These are phyloP conservation scores for Prunella strophiata DNA, from an alignment of 2,797 vertebrate species.

Conservation along the genomic window DNA sequence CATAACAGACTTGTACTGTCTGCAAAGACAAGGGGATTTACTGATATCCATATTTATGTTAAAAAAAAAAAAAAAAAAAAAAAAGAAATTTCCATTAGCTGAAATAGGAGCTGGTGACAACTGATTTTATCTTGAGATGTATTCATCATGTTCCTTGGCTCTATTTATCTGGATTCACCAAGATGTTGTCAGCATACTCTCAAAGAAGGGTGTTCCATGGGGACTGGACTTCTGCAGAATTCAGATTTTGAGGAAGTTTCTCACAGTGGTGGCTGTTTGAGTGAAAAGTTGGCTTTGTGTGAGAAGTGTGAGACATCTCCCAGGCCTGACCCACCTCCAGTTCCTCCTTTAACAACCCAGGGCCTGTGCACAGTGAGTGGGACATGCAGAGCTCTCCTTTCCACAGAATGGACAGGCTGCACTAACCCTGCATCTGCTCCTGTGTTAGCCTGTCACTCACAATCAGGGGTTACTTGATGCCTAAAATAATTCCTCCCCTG, in stretches of 20 bases:
- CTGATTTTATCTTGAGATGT: not conserved
- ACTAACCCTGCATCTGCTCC: conserved; percentile 66
- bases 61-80: not conserved
- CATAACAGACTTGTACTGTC: not conserved
- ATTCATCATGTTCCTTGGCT: not conserved
- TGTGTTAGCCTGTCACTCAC: conserved; percentile 64
- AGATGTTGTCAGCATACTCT: not conserved
- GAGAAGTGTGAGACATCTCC: not conserved
- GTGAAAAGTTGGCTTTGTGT: not conserved
- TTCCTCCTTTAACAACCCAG: conserved; percentile 20
- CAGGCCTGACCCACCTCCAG: conserved; percentile 18
- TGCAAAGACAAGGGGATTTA: not conserved
- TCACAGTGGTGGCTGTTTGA: not conserved
- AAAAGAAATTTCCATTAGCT: not conserved
- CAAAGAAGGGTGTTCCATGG: not conserved
- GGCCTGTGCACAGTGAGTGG: conserved; percentile 27
- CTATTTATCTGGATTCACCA: not conserved
- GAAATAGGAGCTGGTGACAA: not conserved
- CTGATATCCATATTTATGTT: not conserved
- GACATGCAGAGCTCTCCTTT: conserved; percentile 34
- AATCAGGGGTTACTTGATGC: conserved; percentile 49
- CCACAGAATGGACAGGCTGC: conserved; percentile 54
- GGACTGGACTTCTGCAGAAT: not conserved
- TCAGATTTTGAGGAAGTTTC: not conserved
- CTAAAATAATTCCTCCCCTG: conserved; percentile 62